Conservation (phyloP, 2,113 vertebrate species). For the Albula glossodonta region DNA sequence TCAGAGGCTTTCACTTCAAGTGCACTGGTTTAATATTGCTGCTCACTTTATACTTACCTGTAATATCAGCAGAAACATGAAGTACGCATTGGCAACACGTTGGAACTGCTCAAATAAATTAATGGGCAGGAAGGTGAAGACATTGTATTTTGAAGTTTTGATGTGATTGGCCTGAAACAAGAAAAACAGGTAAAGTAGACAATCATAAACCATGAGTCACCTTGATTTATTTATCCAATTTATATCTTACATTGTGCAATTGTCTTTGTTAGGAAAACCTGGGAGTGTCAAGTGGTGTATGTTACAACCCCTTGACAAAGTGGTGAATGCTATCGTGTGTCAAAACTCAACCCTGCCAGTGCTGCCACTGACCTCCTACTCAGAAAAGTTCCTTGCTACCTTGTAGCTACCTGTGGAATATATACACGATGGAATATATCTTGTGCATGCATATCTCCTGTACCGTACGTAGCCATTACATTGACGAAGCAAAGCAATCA, state of each 20-base stretch:
- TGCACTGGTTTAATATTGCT: background rate
- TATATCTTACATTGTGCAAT: background rate
- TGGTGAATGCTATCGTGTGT: no score
- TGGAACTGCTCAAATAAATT: constrained; percentile 81
- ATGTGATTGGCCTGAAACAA: constrained; percentile 73
- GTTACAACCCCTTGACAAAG: no score
- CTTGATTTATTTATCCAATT: no score
- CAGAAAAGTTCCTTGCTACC: no score
- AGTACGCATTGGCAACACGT: constrained; percentile 73
- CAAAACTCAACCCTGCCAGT: no score
- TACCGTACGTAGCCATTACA: background rate
- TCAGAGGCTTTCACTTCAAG: background rate
- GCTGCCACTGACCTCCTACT: no score
- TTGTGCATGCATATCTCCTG: no score
- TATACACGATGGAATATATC: no score
- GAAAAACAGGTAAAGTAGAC: constrained; percentile 14
- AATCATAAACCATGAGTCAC: background rate
- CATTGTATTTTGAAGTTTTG: constrained; percentile 74
- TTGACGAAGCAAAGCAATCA: background rate
- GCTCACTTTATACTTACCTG: constrained; percentile 51
- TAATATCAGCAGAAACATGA: constrained; percentile 66
- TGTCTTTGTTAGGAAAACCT: no score
- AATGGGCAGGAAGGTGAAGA: constrained; percentile 75
- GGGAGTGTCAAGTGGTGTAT: no score
- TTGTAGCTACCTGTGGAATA: no score